Evolutionary conservation across 2,797 vertebrate genomes (phyloP), one percentile per base, ranked within the genome.

Genomic region (Tangara arthus): DNA sequence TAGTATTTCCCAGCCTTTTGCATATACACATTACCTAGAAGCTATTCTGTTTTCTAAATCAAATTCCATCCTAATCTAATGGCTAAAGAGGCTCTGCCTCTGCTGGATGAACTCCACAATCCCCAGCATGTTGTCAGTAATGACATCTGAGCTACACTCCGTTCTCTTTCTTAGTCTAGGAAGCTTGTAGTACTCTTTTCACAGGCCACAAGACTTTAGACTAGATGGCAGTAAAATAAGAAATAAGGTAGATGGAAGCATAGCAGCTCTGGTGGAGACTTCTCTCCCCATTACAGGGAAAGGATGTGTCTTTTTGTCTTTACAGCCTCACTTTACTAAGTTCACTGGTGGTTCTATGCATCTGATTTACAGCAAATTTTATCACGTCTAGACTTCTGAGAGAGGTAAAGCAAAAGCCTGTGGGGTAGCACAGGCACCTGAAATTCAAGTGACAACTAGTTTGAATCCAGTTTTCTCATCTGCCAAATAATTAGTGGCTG

Each of bases 401-500:
- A 56, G 30, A 60, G 13, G 7, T 4, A 46, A 78, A 82, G 12
- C 23, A 63, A 57, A 82, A 82, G 47, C 65, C 53, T 75, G 10
- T 2, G 23, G 35, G 24, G 11, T n/a, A 76, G 28, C 39, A 55
- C 1, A 3, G 1, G 9, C 57, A 59, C 22, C 66, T 79, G 70
- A 75, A 69, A 63, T 70, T 56, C 60, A 59, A n/a, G 22, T 26
- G 83, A 72, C 9, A 81, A 49, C 47, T 81, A 41, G 15, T 56
- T 82, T 47, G 27, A 90, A 84, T 92, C 53, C 50, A 32, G 39
- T 81, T 90, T 90, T 71, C 63, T 95, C 41, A 53, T 79, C 70
- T 59, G 70, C 37, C 73, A 93, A 82, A 82, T 92, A 84, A 95
- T 95, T 95, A 95, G 94, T 46, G 56, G 73, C 90, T 96, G 94